Evolutionary conservation across 2,888 invertebrate species (phyloP), one percentile per base, ranked within the genome.

Genomic region (Drosophila peninsularis): DNA sequence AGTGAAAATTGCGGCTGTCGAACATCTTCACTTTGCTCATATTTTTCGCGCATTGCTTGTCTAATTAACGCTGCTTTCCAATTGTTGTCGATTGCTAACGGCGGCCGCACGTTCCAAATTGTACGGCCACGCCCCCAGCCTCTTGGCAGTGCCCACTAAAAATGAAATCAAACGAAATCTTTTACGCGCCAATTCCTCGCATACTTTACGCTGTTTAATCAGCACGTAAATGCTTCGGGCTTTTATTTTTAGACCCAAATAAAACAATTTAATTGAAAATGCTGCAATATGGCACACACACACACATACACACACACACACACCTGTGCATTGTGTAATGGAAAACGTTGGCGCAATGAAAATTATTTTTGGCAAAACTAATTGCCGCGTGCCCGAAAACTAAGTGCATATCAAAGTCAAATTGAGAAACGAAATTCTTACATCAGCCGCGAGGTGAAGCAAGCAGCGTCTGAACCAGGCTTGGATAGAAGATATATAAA

Each of bases 161-260:
- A 75, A 67, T 61, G 67, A 78, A 78, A 80, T 78, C 78, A 80
- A 79, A 79, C 60, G 81, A 78, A 80, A 84, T 82, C 80, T 84
- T 86, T 89, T 88, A 86, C 88, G 85, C 89, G 89, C 85, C 86
- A 89, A 86, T 86, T 86, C 85, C 80, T 72, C 67, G 75, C 82
- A 89, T 83, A 85, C 66, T 71, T 86, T 87, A 75, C 82, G 81
- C 78, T 65, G 57, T 66, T 75, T 81, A 79, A 89, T 80, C 82
- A 85, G 80, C 80, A 76, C 80, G 87, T 78, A 84, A 88, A 74
- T 78, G 76, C 65, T 53, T 69, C 54, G 32, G 34, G 32, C 49
- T 57, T 72, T 62, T 85, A 87, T 85, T 88, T 82, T 82, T 79
- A 82, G 82, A 64, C 55, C 61, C 66, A 41, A 71, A 62, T 71